Base-by-base conservation (phyloP, 2,113 vertebrate species). In the Strix uralensis region DNA sequence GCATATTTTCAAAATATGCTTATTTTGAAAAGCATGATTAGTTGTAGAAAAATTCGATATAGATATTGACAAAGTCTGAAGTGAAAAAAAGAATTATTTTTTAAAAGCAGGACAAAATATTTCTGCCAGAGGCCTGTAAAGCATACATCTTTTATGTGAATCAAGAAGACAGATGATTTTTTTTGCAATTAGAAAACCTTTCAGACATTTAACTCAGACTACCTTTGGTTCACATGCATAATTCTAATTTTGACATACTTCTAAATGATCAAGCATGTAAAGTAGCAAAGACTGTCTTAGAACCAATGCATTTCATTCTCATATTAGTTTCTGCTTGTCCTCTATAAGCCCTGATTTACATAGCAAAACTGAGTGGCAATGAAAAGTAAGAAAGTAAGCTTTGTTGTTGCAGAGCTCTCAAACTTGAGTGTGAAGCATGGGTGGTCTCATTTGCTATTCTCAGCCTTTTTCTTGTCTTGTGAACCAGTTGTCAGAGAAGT, bases 361-460 rank as follows among this genome's bases (percentile, higher is more conserved):
- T 96, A 93, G 88, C 78, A 97, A 96, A 95, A 90, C 79, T 67
- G 90, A 96, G 63, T 92, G 88, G 84, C 87, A 89, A 21, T 92
- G 78, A 91, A 95, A 86, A 96, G 52, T 90, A 96, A 88, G 81
- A 92, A 83, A 95, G 92, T 95, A 81, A 94, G 88, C 95, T 96
- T 97, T 97, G 86, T 96, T 94, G 63, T 46, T 89, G 62, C 88
- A 88, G 66, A 90, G 90, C 85, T 87, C 96, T 97, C 86, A 84
- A 80, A 92, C 67, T 91, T 79, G 91, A 89, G 81, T 54, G 80
- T 77, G 87, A 90, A 93, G 74, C 83, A 92, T 80, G 94, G 95
- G 96, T 95, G 94, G 95, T 96, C 88, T 97, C 81, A 81, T 95
- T 97, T 51, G 5, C 49, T 96, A 81, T 96, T 97, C 83, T 89